phyloP scores from a whole-genome alignment of 2,113 vertebrate genomes.

The crab-eating macaque (Macaca fascicularis) region DNA sequence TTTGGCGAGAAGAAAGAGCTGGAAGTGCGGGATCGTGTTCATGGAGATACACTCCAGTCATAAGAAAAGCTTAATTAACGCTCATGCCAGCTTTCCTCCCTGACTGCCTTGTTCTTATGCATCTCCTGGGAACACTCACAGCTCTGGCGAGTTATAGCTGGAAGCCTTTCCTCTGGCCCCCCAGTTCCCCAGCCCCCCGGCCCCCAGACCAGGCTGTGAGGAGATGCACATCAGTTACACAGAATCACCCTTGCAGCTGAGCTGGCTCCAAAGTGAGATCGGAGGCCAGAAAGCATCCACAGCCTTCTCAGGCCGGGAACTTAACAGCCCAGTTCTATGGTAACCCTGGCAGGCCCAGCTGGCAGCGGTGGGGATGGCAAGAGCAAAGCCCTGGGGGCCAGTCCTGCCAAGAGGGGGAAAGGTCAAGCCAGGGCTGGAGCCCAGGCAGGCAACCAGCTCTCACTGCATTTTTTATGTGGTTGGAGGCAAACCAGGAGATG shows the following conservation, averaged over 20 bases:
- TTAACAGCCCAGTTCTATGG: neutral
- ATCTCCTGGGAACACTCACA: neutral
- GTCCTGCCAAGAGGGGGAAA: conserved; percentile 55
- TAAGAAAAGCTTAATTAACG: neutral
- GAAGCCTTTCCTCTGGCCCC: neutral
- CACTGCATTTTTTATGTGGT: neutral
- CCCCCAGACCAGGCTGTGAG: no score
- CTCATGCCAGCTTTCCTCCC: neutral
- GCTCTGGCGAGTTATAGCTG: neutral
- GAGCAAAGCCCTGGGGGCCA: neutral
- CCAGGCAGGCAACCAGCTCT: conserved; percentile 22
- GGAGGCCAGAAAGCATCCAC: neutral
- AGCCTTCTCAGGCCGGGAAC: neutral
- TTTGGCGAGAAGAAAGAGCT: neutral
- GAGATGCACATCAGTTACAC: neutral
- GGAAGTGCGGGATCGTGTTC: neutral
- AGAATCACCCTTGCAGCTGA: neutral
- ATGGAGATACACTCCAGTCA: neutral
- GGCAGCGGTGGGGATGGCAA: neutral
- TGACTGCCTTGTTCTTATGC: neutral
- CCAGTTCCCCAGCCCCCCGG: no score
- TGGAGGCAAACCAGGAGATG: conserved; percentile 39
- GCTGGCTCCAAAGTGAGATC: neutral
- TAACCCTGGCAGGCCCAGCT: conserved; percentile 33
- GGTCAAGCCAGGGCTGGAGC: conserved; percentile 30